Evolutionary conservation across 2,888 invertebrate genomes (phyloP).

Genomic region (Orchestes rusci): DNA sequence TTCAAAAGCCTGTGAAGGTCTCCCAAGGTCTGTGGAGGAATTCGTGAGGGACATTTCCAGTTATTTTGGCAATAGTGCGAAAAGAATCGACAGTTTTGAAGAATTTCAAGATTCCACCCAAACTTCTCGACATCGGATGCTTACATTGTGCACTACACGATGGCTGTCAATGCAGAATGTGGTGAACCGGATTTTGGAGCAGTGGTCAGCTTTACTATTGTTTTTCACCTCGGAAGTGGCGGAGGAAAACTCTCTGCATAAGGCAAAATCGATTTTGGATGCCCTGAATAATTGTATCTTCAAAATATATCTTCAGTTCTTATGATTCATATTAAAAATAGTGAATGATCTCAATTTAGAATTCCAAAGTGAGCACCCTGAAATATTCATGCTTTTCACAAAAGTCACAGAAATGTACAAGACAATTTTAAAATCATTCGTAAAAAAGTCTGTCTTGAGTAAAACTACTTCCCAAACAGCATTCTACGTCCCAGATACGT

Average conservation of each 20-base stretch:
- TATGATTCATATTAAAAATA: constrained; percentile 11
- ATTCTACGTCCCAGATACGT: too few species aligned
- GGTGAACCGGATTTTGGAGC: constrained; percentile 14
- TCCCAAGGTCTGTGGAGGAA: constrained; percentile 24
- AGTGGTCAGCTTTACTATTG: constrained; percentile 12
- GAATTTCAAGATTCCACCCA: constrained; percentile 24
- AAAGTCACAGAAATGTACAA: too few species aligned
- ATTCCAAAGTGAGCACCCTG: constrained; percentile 5
- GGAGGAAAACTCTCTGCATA: constrained; percentile 9
- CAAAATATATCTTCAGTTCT: constrained; percentile 14
- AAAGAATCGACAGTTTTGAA: constrained; percentile 27
- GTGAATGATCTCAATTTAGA: constrained; percentile 12
- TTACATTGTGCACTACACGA: constrained; percentile 15
- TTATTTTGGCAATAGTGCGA: constrained; percentile 29
- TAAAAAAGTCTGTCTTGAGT: too few species aligned
- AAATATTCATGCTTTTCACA: too few species aligned
- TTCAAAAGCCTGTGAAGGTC: constrained; percentile 26
- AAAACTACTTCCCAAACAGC: too few species aligned
- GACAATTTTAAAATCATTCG: too few species aligned
- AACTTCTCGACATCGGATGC: constrained; percentile 7
- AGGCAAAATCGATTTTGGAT: constrained; percentile 9
- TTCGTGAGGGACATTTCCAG: constrained; percentile 24
- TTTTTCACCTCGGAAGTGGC: constrained; percentile 13
- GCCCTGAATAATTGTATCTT: constrained; percentile 14
- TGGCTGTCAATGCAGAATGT: constrained; percentile 22